A percentile compares a stretch with the other conserved stretches of the same genome.
Evolutionary conservation across 1,140 invertebrate genomes (phyloP).

Genomic region (Pectinophora gossypiella): DNA sequence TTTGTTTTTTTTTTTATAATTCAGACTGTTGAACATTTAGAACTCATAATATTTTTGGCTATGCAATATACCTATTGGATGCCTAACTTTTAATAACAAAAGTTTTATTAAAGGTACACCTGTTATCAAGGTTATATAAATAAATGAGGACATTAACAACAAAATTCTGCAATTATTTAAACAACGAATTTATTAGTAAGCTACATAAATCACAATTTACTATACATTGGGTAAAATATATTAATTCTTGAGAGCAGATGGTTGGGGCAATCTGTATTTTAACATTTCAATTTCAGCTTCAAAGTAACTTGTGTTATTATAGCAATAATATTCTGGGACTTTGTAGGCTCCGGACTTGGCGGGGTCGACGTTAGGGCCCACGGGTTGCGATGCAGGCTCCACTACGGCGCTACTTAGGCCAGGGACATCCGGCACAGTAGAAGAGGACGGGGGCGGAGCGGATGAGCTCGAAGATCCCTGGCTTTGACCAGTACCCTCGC

Average conservation of each 20-base stretch:
- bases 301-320: constrained; percentile 85
- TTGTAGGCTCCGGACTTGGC: constrained; percentile 85
- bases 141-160: no score
- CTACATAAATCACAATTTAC: background rate
- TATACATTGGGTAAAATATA: constrained; percentile 2
- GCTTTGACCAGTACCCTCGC: constrained; percentile 32
- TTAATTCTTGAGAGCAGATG: constrained; percentile 76
- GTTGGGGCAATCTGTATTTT: constrained; percentile 85
- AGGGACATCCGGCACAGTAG: constrained; percentile 70
- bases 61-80: no score
- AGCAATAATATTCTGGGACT: constrained; percentile 91
- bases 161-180: no score
- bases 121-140: no score
- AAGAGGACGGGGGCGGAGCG: constrained; percentile 13
- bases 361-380: constrained; percentile 82
- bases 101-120: no score
- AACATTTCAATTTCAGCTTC: constrained; percentile 91
- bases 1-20: no score
- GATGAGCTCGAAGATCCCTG: constrained; percentile 21
- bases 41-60: no score
- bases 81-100: no score
- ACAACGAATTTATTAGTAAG: constrained; percentile 4
- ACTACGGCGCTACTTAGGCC: constrained; percentile 80
- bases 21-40: no score
- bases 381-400: constrained; percentile 74